Percentiles rank a stretch among this genome's conserved stretches.
phyloP scores from a whole-genome alignment of 2,888 invertebrate genomes.

The Agonopterix heracliana region DNA sequence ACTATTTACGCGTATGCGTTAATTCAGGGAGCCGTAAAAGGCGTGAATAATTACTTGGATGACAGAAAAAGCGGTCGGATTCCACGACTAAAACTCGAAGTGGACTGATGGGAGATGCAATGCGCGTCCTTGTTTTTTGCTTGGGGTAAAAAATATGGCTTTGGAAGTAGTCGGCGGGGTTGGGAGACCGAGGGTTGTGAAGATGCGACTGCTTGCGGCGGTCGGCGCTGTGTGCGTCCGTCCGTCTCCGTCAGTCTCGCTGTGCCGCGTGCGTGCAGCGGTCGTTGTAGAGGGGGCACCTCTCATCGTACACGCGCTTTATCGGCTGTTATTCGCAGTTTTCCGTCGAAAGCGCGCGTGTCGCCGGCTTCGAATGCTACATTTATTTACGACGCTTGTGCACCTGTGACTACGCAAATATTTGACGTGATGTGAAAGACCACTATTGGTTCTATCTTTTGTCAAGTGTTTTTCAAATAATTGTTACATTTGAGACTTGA shows the following conservation, averaged over 20 bases:
- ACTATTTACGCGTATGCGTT: constrained; percentile 44
- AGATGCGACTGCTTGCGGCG: constrained; percentile 39
- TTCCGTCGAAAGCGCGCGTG: constrained; percentile 67
- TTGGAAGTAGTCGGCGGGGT: constrained; percentile 29
- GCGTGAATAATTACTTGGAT: constrained; percentile 58
- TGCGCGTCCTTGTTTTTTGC: constrained; percentile 34
- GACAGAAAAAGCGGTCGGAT: constrained; percentile 57
- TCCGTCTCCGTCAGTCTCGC: constrained; percentile 55
- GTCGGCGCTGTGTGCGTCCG: constrained; percentile 18
- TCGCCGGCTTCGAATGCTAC: constrained; percentile 43
- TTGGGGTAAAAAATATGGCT: constrained; percentile 34
- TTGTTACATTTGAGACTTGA: constrained; percentile 37
- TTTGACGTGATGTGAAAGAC: constrained; percentile 67
- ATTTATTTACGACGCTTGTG: constrained; percentile 46
- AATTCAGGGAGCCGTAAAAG: constrained; percentile 58
- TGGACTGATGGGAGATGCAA: constrained; percentile 27
- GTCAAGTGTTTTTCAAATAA: constrained; percentile 19
- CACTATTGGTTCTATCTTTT: constrained; percentile 48
- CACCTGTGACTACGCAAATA: constrained; percentile 67
- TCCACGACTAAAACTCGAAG: constrained; percentile 36
- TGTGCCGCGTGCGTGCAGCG: constrained; percentile 59
- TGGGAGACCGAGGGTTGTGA: constrained; percentile 41
- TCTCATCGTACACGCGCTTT: constrained; percentile 30
- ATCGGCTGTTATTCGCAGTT: constrained; percentile 60
- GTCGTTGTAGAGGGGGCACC: constrained; percentile 40